These are phyloP conservation scores for Corella eumyota DNA, from an alignment of 23 tunicate species.

Conservation along the genomic window DNA sequence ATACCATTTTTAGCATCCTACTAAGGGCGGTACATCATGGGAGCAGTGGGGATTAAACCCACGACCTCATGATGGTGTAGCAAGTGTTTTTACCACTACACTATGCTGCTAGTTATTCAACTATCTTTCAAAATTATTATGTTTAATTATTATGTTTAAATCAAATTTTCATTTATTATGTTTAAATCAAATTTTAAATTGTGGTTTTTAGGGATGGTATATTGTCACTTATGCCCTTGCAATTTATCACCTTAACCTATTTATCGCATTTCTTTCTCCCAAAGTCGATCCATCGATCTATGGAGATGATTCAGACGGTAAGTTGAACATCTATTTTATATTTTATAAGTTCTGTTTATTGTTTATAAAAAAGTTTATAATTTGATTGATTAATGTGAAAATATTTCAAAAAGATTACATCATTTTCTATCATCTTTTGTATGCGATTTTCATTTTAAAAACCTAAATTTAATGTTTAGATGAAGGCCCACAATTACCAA, in stretches of 20 bases:
- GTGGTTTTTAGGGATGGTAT: slow-evolving; percentile 82
- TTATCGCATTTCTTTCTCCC: slow-evolving; percentile 96
- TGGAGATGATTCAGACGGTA: slow-evolving; percentile 90
- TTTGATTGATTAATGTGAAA: too few relatives aligned
- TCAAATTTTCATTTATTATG: neutral
- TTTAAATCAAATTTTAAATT: neutral
- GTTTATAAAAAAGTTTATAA: neutral
- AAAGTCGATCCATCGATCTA: slow-evolving; percentile 94
- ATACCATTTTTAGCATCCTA: too few relatives aligned
- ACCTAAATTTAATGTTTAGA: too few relatives aligned
- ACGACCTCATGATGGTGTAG: too few relatives aligned
- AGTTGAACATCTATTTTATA: slow-evolving; percentile 3
- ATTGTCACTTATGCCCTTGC: slow-evolving; percentile 95
- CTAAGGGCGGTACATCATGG: too few relatives aligned
- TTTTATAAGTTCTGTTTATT: neutral
- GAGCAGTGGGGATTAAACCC: too few relatives aligned
- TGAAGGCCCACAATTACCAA: slow-evolving; percentile 89
- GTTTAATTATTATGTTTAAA: too few relatives aligned
- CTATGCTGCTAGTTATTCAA: too few relatives aligned
- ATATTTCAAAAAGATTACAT: neutral
- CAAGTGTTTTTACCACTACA: too few relatives aligned
- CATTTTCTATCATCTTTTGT: too few relatives aligned
- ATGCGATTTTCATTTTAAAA: too few relatives aligned
- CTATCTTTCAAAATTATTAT: too few relatives aligned
- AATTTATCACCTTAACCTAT: slow-evolving; percentile 87